Evolutionary conservation across 2,113 vertebrate genomes (phyloP), one percentile per base, ranked within the genome.

Genomic region (Sminthopsis crassicaudata): DNA sequence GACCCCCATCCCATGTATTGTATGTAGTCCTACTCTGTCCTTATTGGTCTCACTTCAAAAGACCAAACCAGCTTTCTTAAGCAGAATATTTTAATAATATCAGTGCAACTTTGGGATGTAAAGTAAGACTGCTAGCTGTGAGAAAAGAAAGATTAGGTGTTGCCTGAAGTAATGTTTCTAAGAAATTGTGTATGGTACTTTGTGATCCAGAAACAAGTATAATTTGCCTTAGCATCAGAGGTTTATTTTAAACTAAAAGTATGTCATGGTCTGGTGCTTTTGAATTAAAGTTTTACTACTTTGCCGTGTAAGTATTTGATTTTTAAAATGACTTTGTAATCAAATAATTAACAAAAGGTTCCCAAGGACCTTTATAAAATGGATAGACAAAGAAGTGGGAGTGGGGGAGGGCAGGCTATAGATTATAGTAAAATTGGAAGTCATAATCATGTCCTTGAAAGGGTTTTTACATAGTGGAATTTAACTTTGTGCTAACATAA

Each of bases 201-300:
- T 97, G 94, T 98, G 98, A 98, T 97, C 98, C 91, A 98, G 96
- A 97, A 98, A 94, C 97, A 98, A 96, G 94, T 96, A 97, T 97
- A 98, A 98, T 98, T 98, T 98, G 92, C 97, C 94, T 97, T 96
- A 98, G 94, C 96, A 95, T 92, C 76, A 54, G 90, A 96, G 94
- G 93, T 96, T 98, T 96, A 97, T 98, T 98, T 57, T 26, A 97
- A 98, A 96, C 95, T 98, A 92, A 96, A 98, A 98, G 98, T 97
- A 95, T 96, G 95, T 84, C 92, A 94, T 94, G 97, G 98, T 98
- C 97, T 95, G 93, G 60, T 98, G 94, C 97, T 97, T 98, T 98
- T 98, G 97, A 98, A 98, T 98, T 98, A 98, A 98, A 96, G 93
- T 97, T 98, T 98, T 97, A 96, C 93, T 97, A 98, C 97, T 98